Conservation (phyloP, 2,797 vertebrate genomes). For the Arctocebus calabarensis region DNA sequence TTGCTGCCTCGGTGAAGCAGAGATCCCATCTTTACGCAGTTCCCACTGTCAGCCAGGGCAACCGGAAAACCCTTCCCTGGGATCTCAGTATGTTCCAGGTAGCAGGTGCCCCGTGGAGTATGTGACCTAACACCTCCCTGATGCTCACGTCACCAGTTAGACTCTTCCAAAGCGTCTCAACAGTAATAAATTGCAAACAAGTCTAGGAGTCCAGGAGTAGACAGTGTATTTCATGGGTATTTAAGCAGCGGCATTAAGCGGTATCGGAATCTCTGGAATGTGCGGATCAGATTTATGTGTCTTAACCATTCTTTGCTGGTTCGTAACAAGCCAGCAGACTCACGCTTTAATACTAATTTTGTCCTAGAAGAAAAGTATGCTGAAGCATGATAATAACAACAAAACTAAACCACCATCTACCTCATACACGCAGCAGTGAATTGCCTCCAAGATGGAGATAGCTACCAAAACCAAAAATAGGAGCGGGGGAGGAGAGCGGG, state of each 20-base stretch:
- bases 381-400: constrained; percentile 84
- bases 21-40: neutral
- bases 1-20: neutral
- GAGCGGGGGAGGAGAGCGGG: neutral
- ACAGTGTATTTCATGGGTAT: constrained; percentile 90
- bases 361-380: constrained; percentile 81
- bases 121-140: constrained; percentile 70
- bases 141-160: constrained; percentile 60
- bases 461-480: constrained; percentile 67
- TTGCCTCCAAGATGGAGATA: constrained; percentile 81
- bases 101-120: constrained; percentile 57
- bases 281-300: constrained; percentile 87
- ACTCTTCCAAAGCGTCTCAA: constrained; percentile 80
- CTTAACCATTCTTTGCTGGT: constrained; percentile 88
- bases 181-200: constrained; percentile 84
- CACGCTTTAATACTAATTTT: constrained; percentile 85
- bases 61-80: constrained; percentile 59
- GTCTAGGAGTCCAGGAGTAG: constrained; percentile 85
- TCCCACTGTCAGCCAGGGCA: neutral
- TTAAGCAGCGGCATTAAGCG: constrained; percentile 90
- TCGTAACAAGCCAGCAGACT: constrained; percentile 83
- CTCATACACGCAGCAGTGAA: constrained; percentile 82
- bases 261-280: constrained; percentile 91
- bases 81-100: constrained; percentile 55
- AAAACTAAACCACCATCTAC: constrained; percentile 82